Percentiles rank a stretch among this genome's conserved stretches.
These are phyloP conservation scores for Drosophila macrospina DNA, from an alignment of 2,888 invertebrate species.

Conservation along the genomic window DNA sequence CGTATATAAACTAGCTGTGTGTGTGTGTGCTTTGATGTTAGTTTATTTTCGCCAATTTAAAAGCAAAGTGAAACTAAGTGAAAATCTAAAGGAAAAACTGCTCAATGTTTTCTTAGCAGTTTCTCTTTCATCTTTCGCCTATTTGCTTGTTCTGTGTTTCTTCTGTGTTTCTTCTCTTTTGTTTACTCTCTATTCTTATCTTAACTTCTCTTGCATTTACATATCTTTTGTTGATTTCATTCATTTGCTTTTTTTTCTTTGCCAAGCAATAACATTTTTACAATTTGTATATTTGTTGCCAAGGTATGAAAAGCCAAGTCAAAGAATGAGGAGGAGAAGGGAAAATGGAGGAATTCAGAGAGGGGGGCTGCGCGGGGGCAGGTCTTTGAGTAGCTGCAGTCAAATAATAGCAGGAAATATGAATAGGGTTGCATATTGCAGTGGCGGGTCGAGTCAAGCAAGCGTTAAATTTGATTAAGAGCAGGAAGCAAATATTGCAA, in stretches of 20 bases:
- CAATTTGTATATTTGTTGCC: background rate
- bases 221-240: background rate
- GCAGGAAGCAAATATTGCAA: background rate
- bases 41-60: slow-evolving; percentile 49
- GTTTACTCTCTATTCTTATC: background rate
- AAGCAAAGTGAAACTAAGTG: slow-evolving; percentile 27
- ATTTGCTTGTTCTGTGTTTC: background rate
- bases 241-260: background rate
- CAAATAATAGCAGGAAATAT: slow-evolving; percentile 46
- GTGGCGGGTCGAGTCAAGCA: slow-evolving; percentile 23
- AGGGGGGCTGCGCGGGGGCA: too few species aligned
- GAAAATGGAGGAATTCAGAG: too few species aligned
- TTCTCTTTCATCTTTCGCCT: background rate
- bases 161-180: slow-evolving; percentile 5
- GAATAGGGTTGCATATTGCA: slow-evolving; percentile 47
- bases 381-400: slow-evolving; percentile 13
- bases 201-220: slow-evolving; percentile 3
- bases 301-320: background rate
- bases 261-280: background rate
- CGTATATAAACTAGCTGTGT: slow-evolving; percentile 4
- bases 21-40: slow-evolving; percentile 10
- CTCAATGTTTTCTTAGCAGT: background rate
- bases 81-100: slow-evolving; percentile 10
- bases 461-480: slow-evolving; percentile 34
- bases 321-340: background rate